Evolutionary conservation across 2,888 invertebrate species (phyloP), one percentile per base, ranked within the genome.

Genomic region (Drymonia ruficornis): DNA sequence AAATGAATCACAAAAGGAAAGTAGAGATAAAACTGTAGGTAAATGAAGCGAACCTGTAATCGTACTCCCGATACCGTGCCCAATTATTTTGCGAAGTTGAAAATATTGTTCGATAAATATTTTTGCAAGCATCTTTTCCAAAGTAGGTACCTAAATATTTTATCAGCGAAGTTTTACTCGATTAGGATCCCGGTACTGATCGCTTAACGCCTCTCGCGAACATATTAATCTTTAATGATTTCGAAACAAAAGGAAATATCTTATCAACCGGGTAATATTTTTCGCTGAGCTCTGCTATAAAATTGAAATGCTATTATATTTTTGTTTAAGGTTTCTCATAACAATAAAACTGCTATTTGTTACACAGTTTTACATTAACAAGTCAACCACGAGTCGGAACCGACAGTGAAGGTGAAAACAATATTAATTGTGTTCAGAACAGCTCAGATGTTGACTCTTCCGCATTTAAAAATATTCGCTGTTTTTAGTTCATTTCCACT

Each of bases 401-500:
- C 9, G 12, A 23, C 28, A 13, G 15, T 28, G 50, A 67, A 74
- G 71, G 72, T 74, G 59, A 71, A 66, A 54, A 53, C 45, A 54
- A 34, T 64, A 52, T 65, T 57, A 49, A 58, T 59, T 60, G 42
- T 53, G 46, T 56, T 61, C 29, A 34, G 49, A 52, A 31, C 50
- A 51, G 69, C 52, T 43, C 15, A 28, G 63, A 80, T 80, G 76
- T 58, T 49, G 50, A 46, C 34, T 31, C 50, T 56, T 57, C 34
- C 53, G 29, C 59, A 53, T 72, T 50, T 75, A 62, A 70, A 67
- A 69, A 63, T 67, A 61, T 67, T 72, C 38, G 63, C 58, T 67
- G 52, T 70, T 73, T 75, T 76, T 66, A 74, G 72, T 74, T 77
- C 52, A 54, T 64, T 72, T 50, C 53, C 52, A 54, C 58, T 76